Conservation (phyloP, 2,113 vertebrate genomes). For the Ceyx cyanopectus region DNA sequence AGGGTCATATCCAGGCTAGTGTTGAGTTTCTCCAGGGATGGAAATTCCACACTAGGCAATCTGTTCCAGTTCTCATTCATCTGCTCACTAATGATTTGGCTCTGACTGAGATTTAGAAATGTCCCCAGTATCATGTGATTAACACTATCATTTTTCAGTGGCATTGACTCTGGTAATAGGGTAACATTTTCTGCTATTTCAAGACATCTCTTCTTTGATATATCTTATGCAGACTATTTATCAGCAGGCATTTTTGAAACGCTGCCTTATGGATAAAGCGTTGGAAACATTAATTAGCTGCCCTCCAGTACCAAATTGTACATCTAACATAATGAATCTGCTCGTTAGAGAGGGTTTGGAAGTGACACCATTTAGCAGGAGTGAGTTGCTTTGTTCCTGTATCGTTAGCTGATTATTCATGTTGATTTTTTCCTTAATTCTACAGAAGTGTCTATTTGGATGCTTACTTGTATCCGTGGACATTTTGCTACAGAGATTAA, state of each 20-base stretch:
- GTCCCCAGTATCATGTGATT: background rate
- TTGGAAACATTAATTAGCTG: conserved; percentile 46
- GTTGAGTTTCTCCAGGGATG: background rate
- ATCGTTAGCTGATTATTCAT: background rate
- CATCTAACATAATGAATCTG: background rate
- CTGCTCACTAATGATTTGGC: background rate
- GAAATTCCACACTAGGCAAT: background rate
- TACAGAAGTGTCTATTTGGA: background rate
- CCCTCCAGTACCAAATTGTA: background rate
- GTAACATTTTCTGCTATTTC: background rate
- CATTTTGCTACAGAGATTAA: background rate
- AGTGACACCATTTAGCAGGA: conserved; percentile 38
- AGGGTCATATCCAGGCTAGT: background rate
- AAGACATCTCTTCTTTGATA: background rate
- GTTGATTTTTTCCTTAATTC: conserved; percentile 9
- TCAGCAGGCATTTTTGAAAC: background rate
- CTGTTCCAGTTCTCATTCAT: background rate
- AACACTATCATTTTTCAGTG: background rate
- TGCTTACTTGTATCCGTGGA: background rate
- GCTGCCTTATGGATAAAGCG: background rate
- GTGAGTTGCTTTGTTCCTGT: conserved; percentile 36
- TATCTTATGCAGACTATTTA: background rate
- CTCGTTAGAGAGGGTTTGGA: background rate
- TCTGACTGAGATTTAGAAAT: background rate
- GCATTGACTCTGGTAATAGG: background rate